Base-by-base conservation (phyloP, 2,797 vertebrate species). In the Takifugu rubripes region DNA sequence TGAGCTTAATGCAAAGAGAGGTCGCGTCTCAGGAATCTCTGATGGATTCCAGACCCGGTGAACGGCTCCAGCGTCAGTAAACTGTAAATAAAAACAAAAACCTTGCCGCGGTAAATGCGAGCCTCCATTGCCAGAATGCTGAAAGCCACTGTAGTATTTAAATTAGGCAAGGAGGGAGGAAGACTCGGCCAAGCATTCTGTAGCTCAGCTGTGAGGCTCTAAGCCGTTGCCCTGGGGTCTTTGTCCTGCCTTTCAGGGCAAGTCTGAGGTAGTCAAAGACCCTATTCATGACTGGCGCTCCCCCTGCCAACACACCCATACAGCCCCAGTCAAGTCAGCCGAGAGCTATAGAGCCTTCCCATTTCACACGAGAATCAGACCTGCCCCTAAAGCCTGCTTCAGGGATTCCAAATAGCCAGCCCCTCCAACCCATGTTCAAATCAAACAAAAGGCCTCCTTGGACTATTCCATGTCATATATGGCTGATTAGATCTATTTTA, bases 211-310 rank as follows among this genome's bases (percentile, higher is more conserved):
- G 90, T 90, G 90, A 87, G 87, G 87, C 90, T 91, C 87, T 89
- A 91, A 91, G 90, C 88, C 87, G 85, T 87, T 90, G 89, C 88
- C 89, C 88, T 89, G 78, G 87, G 89, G 86, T 88, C 89, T 92
- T 93, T 93, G 91, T 92, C 87, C 88, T 89, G 88, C 87, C 86
- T 91, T 91, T 92, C 91, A 91, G 91, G 85, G 87, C 87, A 88
- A 89, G 89, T 91, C 90, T 91, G 87, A 91, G 87, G 81, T 89
- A 89, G 89, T 92, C 88, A 92, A 92, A 92, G 91, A 89, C 85
- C 87, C 88, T 85, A 92, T 92, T 92, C 91, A 92, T 90, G 86
- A 75, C 80, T 72, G 79, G 76, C 77, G 81, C 86, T 89, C 89
- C 88, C 89, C 88, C 89, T 90, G 89, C 89, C 90, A 91, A 91